Percentiles rank a stretch among this genome's conserved stretches.
phyloP scores from a whole-genome alignment of 1,140 invertebrate genomes.

The Monomorium pharaonis region DNA sequence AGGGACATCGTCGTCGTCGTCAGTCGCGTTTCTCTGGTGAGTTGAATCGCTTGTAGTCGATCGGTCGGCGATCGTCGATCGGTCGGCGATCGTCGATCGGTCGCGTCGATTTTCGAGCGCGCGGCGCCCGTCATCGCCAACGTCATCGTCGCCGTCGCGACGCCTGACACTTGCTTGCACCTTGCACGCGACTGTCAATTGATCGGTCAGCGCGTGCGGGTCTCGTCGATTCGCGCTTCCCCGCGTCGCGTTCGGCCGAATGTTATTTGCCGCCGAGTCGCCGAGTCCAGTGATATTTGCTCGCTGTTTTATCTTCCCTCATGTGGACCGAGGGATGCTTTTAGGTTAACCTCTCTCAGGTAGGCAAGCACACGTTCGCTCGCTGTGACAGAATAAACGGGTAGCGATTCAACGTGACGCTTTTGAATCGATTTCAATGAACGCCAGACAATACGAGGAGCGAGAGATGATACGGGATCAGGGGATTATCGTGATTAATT shows the following conservation, averaged over 20 bases:
- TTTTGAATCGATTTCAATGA: not conserved
- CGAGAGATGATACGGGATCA: not conserved
- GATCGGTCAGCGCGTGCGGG: not conserved
- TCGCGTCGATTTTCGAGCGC: not conserved
- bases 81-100: not conserved
- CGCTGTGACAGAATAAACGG: not conserved
- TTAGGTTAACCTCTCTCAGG: slow-evolving; percentile 28
- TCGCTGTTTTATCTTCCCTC: not conserved
- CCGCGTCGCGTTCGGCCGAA: no score
- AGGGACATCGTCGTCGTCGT: not conserved
- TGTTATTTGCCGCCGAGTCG: not conserved
- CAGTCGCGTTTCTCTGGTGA: slow-evolving; percentile 45
- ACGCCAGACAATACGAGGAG: not conserved
- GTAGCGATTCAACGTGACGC: not conserved
- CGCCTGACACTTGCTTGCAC: not conserved
- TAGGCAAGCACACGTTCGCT: not conserved
- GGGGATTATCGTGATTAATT: not conserved
- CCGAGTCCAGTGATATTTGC: not conserved
- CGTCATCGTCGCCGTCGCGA: not conserved
- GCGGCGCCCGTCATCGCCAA: not conserved
- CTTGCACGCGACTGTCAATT: slow-evolving; percentile 29
- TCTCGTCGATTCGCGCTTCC: not conserved
- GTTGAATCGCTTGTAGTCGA: not conserved
- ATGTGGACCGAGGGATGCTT: not conserved
- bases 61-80: not conserved